Evolutionary conservation across 2,797 vertebrate species (phyloP).

Genomic region (Syngnathus acus): DNA sequence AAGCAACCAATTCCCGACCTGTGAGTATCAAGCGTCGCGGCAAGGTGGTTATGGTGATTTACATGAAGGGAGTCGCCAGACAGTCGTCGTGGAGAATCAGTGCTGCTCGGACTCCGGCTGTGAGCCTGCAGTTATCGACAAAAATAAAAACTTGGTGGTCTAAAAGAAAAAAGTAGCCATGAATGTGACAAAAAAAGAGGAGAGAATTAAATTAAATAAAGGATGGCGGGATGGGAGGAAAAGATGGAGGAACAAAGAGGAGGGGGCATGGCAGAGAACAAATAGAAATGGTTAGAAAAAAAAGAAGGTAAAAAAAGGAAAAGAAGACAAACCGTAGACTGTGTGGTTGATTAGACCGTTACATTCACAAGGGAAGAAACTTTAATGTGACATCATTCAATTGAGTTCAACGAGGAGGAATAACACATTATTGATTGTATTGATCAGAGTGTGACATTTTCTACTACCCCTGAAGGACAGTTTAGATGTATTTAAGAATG

Average conservation of each 20-base stretch:
- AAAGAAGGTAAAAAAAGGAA: slow-evolving; percentile 72
- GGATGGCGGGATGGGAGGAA: slow-evolving; percentile 47
- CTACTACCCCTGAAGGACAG: too few relatives aligned
- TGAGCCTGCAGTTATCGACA: slow-evolving; percentile 97
- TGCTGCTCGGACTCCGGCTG: slow-evolving; percentile 77
- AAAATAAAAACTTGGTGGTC: slow-evolving; percentile 99
- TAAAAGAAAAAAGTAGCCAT: slow-evolving; percentile 79
- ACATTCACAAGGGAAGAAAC: slow-evolving; percentile 25
- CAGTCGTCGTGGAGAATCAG: slow-evolving; percentile 72
- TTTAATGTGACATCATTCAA: slow-evolving; percentile 17
- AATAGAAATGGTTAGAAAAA: slow-evolving; percentile 89
- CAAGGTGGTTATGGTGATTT: slow-evolving; percentile 65
- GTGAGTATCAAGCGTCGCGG: slow-evolving; percentile 55
- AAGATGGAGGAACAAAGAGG: slow-evolving; percentile 61
- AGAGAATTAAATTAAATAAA: slow-evolving; percentile 46
- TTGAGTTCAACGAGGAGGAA: slow-evolving; percentile 7
- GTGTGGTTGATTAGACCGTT: slow-evolving; percentile 57
- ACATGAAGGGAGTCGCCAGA: slow-evolving; percentile 68
- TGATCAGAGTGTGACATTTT: too few relatives aligned
- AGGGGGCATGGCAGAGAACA: slow-evolving; percentile 77
- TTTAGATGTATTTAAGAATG: too few relatives aligned
- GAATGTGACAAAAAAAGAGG: slow-evolving; percentile 70
- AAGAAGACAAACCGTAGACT: slow-evolving; percentile 65
- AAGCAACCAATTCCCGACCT: slow-evolving; percentile 51
- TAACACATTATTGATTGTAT: too few relatives aligned